A percentile compares a stretch with the other conserved stretches of the same genome.
Conservation (phyloP, 1,140 invertebrate genomes). For the Lucilia sericata region DNA sequence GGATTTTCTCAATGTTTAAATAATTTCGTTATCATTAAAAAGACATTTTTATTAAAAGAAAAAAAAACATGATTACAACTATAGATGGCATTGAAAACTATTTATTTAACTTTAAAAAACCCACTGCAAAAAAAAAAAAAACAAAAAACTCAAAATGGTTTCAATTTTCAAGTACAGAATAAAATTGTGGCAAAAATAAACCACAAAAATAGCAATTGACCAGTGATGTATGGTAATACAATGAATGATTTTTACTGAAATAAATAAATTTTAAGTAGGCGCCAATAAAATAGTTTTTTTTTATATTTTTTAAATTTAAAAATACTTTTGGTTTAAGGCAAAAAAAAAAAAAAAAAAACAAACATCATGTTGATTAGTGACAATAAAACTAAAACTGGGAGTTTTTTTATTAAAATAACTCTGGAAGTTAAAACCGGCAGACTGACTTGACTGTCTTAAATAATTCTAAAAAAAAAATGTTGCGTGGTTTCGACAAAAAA, state of each 20-base stretch:
- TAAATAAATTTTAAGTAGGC: slow-evolving; percentile 12
- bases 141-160: background rate
- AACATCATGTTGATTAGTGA: background rate
- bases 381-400: background rate
- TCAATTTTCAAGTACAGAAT: background rate
- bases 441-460: background rate
- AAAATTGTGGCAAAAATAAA: background rate
- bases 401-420: background rate
- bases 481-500: background rate
- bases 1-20: background rate
- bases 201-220: slow-evolving; percentile 11
- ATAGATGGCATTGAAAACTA: slow-evolving; percentile 11
- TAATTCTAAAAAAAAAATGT: background rate
- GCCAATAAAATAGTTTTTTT: slow-evolving; percentile 16
- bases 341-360: background rate
- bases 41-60: background rate
- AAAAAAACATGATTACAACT: background rate
- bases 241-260: background rate
- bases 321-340: too few species aligned
- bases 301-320: background rate
- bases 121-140: background rate
- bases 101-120: background rate
- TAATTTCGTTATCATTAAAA: slow-evolving; percentile 12
- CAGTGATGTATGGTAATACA: background rate
- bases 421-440: background rate